Evolutionary conservation across 2,888 invertebrate species (phyloP), one percentile per base, ranked within the genome.

Genomic region (Dendrolimus pini): DNA sequence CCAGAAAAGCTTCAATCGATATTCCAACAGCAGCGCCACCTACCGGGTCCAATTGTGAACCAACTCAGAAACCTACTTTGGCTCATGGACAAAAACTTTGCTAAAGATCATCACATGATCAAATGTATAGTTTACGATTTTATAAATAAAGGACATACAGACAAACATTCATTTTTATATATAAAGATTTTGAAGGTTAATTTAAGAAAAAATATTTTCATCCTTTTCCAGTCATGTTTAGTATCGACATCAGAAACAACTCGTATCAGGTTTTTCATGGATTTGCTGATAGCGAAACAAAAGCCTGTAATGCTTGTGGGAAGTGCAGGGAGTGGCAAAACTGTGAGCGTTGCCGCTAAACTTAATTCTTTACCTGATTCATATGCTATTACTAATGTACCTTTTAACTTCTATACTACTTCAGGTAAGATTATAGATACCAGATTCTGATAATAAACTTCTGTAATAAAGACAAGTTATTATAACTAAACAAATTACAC

Each of bases 381-480:
- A 53, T 98, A 94, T 78, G 94, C 95, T 41, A 92, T 98, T 7
- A 94, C 96, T 8, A 98, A 97, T 83, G 97, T 97, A 12, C 97
- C 98, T 0, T 96, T 98, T 78, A 98, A 98, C 87, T 98, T 97
- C 80, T 98, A 98, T 78, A 98, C 98, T 0, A 96, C 97, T 0
- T 98, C 98, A 53, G 94, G 94, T 93, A 70, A 71, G 69, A 62
- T 54, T 56, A 42, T 8, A 47, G 47, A 42, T 54, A 41, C 57
- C 41, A 41, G 30, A 54, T 52, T 1, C 9, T 56, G 14, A 53
- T 10, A 42, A 18, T 14, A 14, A 14, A 14, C 14, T 14, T 14
- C 1, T 14, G 6, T 30, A 30, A 30, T 30, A 30, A 30, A 30
- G 3, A 6, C 1, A 30, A 30, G 6, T 30, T 30, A 30, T 30